Conservation (phyloP, 2,888 invertebrate genomes). For the Mythimna impura region DNA sequence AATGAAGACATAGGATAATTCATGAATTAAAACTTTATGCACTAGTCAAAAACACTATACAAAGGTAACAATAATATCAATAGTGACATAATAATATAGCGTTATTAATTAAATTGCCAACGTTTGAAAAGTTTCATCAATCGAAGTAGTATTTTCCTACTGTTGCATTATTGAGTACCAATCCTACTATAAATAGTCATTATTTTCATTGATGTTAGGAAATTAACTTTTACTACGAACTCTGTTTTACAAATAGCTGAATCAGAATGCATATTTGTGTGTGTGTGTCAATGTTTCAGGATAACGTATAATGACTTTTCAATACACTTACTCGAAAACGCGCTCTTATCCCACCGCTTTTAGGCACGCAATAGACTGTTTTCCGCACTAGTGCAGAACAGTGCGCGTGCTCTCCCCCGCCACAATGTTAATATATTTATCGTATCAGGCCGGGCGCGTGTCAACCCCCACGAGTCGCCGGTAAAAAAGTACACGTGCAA, state of each 20-base stretch:
- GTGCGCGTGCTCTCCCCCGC: too few relatives aligned
- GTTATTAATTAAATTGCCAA: background rate
- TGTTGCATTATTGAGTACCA: background rate
- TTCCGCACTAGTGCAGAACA: too few relatives aligned
- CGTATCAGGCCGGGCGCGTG: too few relatives aligned
- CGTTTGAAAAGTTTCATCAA: background rate
- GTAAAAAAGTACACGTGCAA: too few relatives aligned
- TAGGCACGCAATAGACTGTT: too few relatives aligned
- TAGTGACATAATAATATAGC: background rate
- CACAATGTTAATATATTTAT: too few relatives aligned
- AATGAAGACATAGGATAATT: background rate
- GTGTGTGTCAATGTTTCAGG: background rate
- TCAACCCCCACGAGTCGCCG: too few relatives aligned
- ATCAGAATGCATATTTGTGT: background rate
- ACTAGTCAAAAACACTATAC: too few relatives aligned
- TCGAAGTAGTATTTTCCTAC: background rate
- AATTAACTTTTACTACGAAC: slow-evolving; percentile 15
- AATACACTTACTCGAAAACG: too few relatives aligned
- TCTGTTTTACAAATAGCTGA: background rate
- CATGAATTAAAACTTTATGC: too few relatives aligned
- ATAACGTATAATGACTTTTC: background rate
- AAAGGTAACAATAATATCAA: too few relatives aligned
- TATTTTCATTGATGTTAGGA: slow-evolving; percentile 13
- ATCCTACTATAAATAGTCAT: background rate
- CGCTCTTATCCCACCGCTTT: too few relatives aligned